Percentiles rank a stretch among this genome's conserved stretches.
Conservation (phyloP, 2,113 vertebrate genomes). For the Talpa occidentalis region DNA sequence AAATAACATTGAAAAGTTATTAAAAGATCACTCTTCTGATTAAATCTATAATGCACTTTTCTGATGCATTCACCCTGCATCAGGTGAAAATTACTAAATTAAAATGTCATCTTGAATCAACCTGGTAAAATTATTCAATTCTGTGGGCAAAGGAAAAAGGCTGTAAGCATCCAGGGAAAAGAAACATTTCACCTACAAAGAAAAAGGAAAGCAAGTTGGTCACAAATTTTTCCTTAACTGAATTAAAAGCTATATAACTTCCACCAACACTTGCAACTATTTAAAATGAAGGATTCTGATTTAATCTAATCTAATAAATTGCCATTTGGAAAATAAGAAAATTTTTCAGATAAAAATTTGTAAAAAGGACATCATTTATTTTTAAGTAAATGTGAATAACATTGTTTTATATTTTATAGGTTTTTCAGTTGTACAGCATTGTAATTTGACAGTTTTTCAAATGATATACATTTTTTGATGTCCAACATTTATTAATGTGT, state of each 20-base stretch:
- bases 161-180: neutral
- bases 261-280: constrained; percentile 19
- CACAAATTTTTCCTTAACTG: neutral
- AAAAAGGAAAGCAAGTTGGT: neutral
- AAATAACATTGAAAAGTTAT: neutral
- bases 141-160: neutral
- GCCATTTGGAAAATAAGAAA: neutral
- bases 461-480: too few relatives aligned
- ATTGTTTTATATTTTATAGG: neutral
- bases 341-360: neutral
- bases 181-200: neutral
- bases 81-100: neutral
- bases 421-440: neutral
- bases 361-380: neutral
- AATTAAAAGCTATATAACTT: neutral
- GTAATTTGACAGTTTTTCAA: neutral
- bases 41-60: neutral
- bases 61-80: neutral
- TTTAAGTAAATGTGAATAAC: neutral
- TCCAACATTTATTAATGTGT: neutral
- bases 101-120: neutral
- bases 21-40: neutral
- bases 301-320: neutral
- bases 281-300: constrained; percentile 15
- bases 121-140: neutral